Conservation (phyloP, 2,113 vertebrate genomes). For the Pluvianellus socialis region DNA sequence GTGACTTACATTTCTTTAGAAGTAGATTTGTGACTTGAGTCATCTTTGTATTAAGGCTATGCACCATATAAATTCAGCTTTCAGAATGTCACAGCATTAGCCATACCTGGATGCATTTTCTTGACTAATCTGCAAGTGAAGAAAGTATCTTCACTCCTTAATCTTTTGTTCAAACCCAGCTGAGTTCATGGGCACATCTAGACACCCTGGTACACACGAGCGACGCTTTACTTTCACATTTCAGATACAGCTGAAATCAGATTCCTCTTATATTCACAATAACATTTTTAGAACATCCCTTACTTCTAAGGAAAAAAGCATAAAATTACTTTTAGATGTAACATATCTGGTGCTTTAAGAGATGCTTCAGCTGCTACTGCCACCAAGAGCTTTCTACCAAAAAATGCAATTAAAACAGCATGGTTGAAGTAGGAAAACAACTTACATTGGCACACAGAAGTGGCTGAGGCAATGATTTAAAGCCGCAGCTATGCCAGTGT, state of each 20-base stretch:
- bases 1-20: background rate
- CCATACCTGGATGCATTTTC: background rate
- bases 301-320: background rate
- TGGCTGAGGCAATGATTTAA: slow-evolving; percentile 73
- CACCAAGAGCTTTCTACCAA: slow-evolving; percentile 59
- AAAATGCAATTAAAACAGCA: slow-evolving; percentile 54
- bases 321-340: background rate
- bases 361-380: slow-evolving; percentile 67
- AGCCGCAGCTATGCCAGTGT: slow-evolving; percentile 69
- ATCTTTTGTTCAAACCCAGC: background rate
- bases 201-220: background rate
- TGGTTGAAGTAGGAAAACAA: slow-evolving; percentile 51
- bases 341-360: slow-evolving; percentile 58
- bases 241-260: background rate
- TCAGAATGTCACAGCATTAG: background rate
- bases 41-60: background rate
- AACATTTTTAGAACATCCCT: background rate
- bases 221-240: background rate
- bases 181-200: background rate
- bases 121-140: background rate
- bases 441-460: slow-evolving; percentile 73
- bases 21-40: background rate
- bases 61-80: background rate
- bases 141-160: background rate
- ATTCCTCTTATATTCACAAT: background rate